Conservation (phyloP, 2,888 invertebrate species). For the Timema podura region DNA sequence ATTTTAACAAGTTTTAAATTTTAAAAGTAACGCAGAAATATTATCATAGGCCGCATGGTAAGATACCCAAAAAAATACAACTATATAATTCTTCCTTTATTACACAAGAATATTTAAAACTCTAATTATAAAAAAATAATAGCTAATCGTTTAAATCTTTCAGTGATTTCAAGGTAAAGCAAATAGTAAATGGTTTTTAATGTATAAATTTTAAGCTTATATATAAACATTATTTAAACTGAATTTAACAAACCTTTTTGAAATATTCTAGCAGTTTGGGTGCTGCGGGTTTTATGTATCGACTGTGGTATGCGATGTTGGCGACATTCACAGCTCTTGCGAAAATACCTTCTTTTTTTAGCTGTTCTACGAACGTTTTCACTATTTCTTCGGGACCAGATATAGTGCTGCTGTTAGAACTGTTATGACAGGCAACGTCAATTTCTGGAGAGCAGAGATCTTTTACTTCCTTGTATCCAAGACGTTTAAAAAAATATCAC, state of each 20-base stretch:
- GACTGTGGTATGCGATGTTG: conserved; percentile 39
- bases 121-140: too few species aligned
- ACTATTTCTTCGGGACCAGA: conserved; percentile 67
- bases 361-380: conserved; percentile 53
- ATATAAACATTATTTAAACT: too few species aligned
- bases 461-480: conserved; percentile 43
- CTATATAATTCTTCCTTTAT: too few species aligned
- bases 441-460: conserved; percentile 54
- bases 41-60: too few species aligned
- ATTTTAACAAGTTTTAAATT: too few species aligned
- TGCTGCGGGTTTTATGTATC: conserved; percentile 44
- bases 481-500: conserved; percentile 35
- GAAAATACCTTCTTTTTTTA: conserved; percentile 43
- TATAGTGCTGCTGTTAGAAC: conserved; percentile 70
- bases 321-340: conserved; percentile 36
- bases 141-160: too few species aligned
- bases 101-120: too few species aligned
- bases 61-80: too few species aligned
- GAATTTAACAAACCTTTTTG: conserved; percentile 37
- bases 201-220: too few species aligned
- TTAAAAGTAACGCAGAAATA: too few species aligned
- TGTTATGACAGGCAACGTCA: conserved; percentile 76
- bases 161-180: too few species aligned
- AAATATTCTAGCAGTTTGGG: conserved; percentile 45
- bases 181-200: too few species aligned